Evolutionary conservation across 2,797 vertebrate species (phyloP).

Genomic region (Neosilurus hyrtlii): DNA sequence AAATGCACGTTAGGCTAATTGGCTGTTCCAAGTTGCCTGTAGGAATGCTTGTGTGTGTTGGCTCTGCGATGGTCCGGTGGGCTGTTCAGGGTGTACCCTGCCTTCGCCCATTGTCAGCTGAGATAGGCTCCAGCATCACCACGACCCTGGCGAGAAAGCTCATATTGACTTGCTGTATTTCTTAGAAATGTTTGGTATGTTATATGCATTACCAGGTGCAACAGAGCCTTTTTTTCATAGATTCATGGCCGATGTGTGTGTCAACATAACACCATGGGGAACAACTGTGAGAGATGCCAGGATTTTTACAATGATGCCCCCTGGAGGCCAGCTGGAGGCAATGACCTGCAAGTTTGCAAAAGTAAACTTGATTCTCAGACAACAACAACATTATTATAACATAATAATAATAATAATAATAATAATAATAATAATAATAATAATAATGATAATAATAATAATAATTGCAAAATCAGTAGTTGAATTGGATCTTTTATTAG

Average conservation of each 20-base stretch:
- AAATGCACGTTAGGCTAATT: too few species aligned
- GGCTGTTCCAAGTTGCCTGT: too few species aligned
- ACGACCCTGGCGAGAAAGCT: too few species aligned
- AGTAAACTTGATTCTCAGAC: slow-evolving; percentile 61
- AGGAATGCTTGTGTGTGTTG: too few species aligned
- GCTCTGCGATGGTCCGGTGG: too few species aligned
- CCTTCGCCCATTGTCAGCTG: too few species aligned
- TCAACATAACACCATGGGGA: slow-evolving; percentile 82
- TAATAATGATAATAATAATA: neutral
- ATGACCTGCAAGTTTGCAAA: slow-evolving; percentile 74
- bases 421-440: neutral
- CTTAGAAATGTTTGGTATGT: neutral
- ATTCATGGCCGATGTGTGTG: slow-evolving; percentile 83
- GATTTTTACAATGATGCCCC: slow-evolving; percentile 85
- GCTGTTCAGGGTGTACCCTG: too few species aligned
- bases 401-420: neutral
- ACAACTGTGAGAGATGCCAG: slow-evolving; percentile 83
- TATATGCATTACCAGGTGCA: neutral
- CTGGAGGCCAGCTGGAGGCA: slow-evolving; percentile 80
- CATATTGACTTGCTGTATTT: neutral
- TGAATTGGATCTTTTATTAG: too few species aligned
- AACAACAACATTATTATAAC: neutral
- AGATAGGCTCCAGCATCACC: too few species aligned
- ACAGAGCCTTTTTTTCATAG: slow-evolving; percentile 61
- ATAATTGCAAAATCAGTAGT: too few species aligned